Evolutionary conservation across 2,888 invertebrate genomes (phyloP), one percentile per base, ranked within the genome.

Genomic region (Gerosis bhagava): DNA sequence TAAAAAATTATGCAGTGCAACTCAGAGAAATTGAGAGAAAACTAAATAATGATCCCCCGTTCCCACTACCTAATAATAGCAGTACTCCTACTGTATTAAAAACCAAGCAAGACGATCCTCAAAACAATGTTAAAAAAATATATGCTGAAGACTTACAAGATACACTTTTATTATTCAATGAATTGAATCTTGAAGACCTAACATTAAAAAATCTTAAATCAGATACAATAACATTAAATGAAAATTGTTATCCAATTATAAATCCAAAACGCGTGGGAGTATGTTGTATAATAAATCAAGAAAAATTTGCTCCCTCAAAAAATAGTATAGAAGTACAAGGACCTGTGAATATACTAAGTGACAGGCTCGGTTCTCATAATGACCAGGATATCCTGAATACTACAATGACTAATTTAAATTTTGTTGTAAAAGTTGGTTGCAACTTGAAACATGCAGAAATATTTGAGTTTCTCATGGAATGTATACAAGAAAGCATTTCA

Each of bases 281-380:
- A 4, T 87, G 87, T 56, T 70, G 79, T 22, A 81, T 88, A 36
- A 79, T 88, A 49, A 88, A 87, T 59, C 81, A 83, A 59, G 83
- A 83, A 62, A 67, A 73, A 17, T 87, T 87, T 60, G 63, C 82
- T 54, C 75, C 81, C 28, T 79, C 84, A 10, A 79, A 59, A 56
- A 45, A 68, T 32, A 86, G 79, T 45, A 74, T 84, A 39, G 65
- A 75, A n/a, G n/a, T n/a, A n/a, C n/a, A n/a, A n/a, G n/a, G n/a
- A n/a, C n/a, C n/a, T 26, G 51, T 42, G 24, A 59, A 54, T 40
- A 44, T 54, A 19, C 28, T 84, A 15, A 62, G 62, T 1, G 70
- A 64, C 40, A 65, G 87, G 19, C 47, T 62, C 28, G 87, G 86
- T 5, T 83, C 87, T 1, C 63, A 67, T 11, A 66, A 58, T 49